Conservation (phyloP, 53 echinoderm and acorn worm genomes). For the Temnopleurus reevesii region DNA sequence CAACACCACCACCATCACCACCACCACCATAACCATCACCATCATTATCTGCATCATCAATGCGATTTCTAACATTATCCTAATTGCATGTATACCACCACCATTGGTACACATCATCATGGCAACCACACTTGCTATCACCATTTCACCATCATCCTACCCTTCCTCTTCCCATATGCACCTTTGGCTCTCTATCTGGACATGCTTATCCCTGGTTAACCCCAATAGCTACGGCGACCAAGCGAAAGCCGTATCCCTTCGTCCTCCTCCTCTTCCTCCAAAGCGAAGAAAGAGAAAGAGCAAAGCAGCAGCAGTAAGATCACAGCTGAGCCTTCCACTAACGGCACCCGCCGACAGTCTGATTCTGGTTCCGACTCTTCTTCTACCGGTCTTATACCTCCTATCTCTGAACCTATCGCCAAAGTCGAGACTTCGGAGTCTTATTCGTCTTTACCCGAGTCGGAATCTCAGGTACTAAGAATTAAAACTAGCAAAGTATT, state of each 20-base stretch:
- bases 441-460: slow-evolving; percentile 51
- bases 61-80: neutral
- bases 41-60: neutral
- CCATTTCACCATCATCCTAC: neutral
- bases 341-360: slow-evolving; percentile 43
- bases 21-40: neutral
- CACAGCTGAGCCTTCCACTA: slow-evolving; percentile 31
- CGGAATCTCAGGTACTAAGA: slow-evolving; percentile 54
- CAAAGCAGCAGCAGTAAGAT: neutral
- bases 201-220: neutral
- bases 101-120: neutral
- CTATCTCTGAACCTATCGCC: slow-evolving; percentile 19
- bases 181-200: neutral
- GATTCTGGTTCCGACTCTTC: slow-evolving; percentile 35
- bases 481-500: neutral
- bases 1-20: neutral
- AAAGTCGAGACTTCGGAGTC: slow-evolving; percentile 54
- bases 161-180: neutral
- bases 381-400: slow-evolving; percentile 25
- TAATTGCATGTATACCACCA: neutral
- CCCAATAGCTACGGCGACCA: slow-evolving; percentile 55
- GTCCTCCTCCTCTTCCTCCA: neutral
- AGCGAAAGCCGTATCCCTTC: slow-evolving; percentile 38
- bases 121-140: neutral
- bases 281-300: slow-evolving; percentile 49